Conservation (phyloP, 2,888 invertebrate genomes). For the Morpho helenor region DNA sequence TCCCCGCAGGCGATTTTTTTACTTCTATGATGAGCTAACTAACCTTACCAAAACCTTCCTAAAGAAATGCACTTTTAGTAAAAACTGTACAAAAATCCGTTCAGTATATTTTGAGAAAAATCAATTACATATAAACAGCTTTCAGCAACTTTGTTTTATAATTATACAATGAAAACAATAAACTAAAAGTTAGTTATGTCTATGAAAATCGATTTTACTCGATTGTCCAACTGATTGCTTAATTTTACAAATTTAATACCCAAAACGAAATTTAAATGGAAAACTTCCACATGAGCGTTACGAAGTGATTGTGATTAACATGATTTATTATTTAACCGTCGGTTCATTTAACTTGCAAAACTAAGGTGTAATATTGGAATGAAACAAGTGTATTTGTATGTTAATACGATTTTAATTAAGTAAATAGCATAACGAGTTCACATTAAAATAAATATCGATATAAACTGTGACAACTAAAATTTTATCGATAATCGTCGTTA, state of each 20-base stretch:
- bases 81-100: no score
- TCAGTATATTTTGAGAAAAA: no score
- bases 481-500: no score
- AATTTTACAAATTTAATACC: constrained; percentile 8
- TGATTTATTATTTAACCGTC: constrained; percentile 16
- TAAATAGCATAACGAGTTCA: constrained; percentile 23
- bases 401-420: constrained; percentile 26
- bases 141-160: no score
- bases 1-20: no score
- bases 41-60: no score
- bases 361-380: constrained; percentile 21
- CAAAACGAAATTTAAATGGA: constrained; percentile 5
- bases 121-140: no score
- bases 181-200: no score
- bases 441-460: constrained; percentile 9
- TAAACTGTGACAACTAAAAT: background rate
- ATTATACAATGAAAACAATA: no score
- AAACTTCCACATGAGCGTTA: constrained; percentile 8
- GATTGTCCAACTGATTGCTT: constrained; percentile 3
- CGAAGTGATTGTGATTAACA: constrained; percentile 19
- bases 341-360: constrained; percentile 20
- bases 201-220: no score
- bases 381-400: constrained; percentile 17
- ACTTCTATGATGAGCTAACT: no score
- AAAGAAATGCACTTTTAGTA: no score